Conservation (phyloP, 2,113 vertebrate genomes). For the Piliocolobus tephrosceles region DNA sequence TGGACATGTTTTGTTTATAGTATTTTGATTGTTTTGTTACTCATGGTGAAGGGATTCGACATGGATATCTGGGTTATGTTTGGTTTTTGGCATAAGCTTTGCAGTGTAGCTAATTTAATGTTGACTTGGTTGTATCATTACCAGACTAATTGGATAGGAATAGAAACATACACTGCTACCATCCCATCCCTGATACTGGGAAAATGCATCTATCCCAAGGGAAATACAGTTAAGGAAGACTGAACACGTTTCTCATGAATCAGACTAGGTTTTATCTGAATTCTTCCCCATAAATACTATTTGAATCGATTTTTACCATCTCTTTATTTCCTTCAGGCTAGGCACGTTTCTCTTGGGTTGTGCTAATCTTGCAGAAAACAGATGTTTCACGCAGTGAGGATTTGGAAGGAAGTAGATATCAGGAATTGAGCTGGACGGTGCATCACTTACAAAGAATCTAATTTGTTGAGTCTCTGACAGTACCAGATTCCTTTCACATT, state of each 20-base stretch:
- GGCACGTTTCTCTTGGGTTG: slow-evolving; percentile 46
- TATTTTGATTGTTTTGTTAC: slow-evolving; percentile 53
- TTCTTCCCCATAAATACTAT: slow-evolving; percentile 63
- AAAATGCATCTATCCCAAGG: background rate
- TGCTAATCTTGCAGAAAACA: slow-evolving; percentile 63
- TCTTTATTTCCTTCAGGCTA: slow-evolving; percentile 51
- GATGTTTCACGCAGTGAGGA: slow-evolving; percentile 67
- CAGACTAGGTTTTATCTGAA: slow-evolving; percentile 56
- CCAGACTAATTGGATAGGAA: background rate
- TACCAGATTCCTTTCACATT: slow-evolving; percentile 53
- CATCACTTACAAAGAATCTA: slow-evolving; percentile 67
- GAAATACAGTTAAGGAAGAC: background rate
- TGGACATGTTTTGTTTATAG: slow-evolving; percentile 36
- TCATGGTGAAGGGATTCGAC: slow-evolving; percentile 51
- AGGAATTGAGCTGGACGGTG: slow-evolving; percentile 29
- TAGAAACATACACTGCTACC: background rate
- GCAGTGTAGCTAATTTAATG: background rate
- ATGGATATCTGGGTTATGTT: slow-evolving; percentile 44
- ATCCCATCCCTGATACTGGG: background rate
- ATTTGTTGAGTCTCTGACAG: slow-evolving; percentile 61
- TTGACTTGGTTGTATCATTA: background rate
- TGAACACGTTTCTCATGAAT: slow-evolving; percentile 35
- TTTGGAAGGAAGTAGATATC: slow-evolving; percentile 51
- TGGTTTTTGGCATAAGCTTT: slow-evolving; percentile 46
- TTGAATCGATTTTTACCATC: slow-evolving; percentile 51